A percentile compares a stretch with the other conserved stretches of the same genome.
phyloP scores from a whole-genome alignment of 2,113 vertebrate genomes.

The Hassar affinis region DNA sequence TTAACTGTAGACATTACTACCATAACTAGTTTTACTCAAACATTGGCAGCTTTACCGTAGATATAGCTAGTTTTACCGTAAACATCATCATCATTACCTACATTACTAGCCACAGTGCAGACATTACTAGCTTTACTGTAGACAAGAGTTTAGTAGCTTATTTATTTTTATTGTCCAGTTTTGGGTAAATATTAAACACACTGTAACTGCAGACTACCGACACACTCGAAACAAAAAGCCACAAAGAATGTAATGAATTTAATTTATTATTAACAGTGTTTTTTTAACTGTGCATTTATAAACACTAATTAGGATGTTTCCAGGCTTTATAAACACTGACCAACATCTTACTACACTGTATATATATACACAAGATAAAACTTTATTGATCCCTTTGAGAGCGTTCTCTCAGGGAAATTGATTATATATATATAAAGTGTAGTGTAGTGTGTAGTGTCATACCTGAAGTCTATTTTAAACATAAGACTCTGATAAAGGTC shows the following conservation, averaged over 20 bases:
- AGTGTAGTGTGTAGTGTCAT: not conserved
- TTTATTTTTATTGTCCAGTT: not conserved
- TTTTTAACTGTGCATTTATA: not conserved
- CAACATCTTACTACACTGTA: not conserved
- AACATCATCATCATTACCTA: not conserved
- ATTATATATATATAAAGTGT: not conserved
- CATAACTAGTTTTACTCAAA: not conserved
- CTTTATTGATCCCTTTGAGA: too few species aligned
- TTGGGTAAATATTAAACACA: not conserved
- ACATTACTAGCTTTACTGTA: not conserved
- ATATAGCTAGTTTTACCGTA: not conserved
- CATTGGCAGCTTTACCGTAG: not conserved
- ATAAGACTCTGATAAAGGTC: not conserved
- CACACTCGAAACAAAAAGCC: not conserved
- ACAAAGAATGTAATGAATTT: not conserved
- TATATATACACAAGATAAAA: too few species aligned
- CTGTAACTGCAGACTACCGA: not conserved
- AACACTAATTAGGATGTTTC: not conserved
- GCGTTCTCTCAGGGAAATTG: too few species aligned
- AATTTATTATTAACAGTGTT: not conserved
- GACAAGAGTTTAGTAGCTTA: not conserved
- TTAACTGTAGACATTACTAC: too few species aligned
- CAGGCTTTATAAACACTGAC: not conserved
- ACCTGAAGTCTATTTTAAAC: not conserved
- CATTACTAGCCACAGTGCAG: not conserved